phyloP scores from a whole-genome alignment of 2,113 vertebrate genomes.

The Oenanthe oenanthe region DNA sequence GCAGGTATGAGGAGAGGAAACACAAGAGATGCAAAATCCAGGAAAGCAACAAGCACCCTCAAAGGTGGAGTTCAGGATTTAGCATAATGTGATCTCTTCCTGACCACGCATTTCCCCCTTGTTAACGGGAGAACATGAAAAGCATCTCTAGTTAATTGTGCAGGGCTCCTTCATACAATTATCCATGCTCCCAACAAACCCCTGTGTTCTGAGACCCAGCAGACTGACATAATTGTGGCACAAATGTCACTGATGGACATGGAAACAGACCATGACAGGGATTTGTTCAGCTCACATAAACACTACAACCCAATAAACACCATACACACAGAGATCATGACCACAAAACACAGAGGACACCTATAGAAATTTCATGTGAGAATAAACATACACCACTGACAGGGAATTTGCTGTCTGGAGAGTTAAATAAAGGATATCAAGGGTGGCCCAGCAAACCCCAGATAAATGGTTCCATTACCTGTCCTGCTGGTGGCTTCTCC shows the following conservation, averaged over 20 bases:
- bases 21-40: neutral
- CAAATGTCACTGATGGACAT: neutral
- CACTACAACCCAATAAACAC: neutral
- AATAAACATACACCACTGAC: neutral
- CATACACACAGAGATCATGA: neutral
- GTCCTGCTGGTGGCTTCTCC: conserved; percentile 76
- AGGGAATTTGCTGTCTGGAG: neutral
- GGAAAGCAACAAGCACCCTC: neutral
- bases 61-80: neutral
- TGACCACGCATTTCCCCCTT: neutral
- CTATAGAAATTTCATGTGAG: neutral
- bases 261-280: neutral
- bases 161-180: neutral
- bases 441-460: neutral
- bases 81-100: neutral
- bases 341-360: neutral
- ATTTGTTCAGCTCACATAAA: neutral
- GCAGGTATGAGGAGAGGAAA: neutral
- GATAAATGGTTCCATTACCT: conserved; percentile 73
- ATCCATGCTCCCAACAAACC: neutral
- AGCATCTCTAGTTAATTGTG: neutral
- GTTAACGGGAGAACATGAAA: neutral
- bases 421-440: neutral
- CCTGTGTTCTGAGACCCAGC: neutral
- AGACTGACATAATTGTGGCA: neutral